phyloP scores from a whole-genome alignment of 2,797 vertebrate genomes.

The Potorous gilbertii region DNA sequence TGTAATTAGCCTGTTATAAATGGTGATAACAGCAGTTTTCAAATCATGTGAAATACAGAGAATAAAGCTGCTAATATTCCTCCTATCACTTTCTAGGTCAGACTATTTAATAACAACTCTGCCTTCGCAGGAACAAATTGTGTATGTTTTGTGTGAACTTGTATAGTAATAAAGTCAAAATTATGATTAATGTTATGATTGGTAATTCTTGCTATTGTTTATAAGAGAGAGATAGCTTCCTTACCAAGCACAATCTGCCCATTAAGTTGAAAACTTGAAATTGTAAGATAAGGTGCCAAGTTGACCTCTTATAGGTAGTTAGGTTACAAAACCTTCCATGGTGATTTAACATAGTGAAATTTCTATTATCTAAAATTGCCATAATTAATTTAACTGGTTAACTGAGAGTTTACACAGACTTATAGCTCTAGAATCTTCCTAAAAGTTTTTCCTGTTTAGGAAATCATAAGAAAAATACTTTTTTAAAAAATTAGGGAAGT shows the following conservation, averaged over 20 bases:
- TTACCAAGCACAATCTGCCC: neutral
- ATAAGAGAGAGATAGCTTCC: constrained; percentile 5
- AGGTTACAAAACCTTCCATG: neutral
- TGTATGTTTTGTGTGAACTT: constrained; percentile 87
- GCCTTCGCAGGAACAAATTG: constrained; percentile 76
- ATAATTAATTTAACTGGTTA: neutral
- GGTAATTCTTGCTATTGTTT: constrained; percentile 22
- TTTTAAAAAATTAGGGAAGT: neutral
- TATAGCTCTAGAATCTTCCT: neutral
- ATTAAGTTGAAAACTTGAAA: neutral
- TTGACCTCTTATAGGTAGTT: neutral
- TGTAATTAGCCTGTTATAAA: constrained; percentile 79
- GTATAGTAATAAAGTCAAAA: constrained; percentile 90
- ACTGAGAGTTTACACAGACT: neutral
- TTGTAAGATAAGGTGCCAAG: neutral
- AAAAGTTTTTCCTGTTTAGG: neutral
- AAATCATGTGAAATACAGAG: constrained; percentile 71
- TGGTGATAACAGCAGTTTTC: constrained; percentile 81
- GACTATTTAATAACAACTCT: constrained; percentile 66
- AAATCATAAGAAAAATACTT: neutral
- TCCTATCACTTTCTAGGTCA: constrained; percentile 50
- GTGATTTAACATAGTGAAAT: neutral
- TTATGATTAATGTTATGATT: constrained; percentile 57
- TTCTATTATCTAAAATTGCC: neutral
- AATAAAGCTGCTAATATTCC: constrained; percentile 76